Base-by-base conservation (phyloP, 64 coral and sea anemone species). In the Cladopsammia gracilis region DNA sequence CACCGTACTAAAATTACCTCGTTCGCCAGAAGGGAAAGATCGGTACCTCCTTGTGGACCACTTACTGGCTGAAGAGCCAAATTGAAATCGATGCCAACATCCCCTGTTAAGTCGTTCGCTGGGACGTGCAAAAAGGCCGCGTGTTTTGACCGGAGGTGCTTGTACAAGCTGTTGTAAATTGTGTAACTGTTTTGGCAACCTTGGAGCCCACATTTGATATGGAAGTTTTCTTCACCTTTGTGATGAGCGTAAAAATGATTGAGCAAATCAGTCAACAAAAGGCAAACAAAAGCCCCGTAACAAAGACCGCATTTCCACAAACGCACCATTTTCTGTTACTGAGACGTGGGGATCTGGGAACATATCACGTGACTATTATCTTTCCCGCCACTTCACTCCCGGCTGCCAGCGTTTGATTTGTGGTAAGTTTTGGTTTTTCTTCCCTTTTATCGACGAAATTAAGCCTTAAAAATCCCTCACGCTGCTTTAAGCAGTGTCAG, bases 221-320 rank as follows among this genome's bases (percentile, higher is more conserved):
- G 7, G 13, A 75, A 50, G 3, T 50, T 75, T 49, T 75, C 72
- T 75, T 75, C 45, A 75, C 48, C 9, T 49, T 75, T n/a, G 20
- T 75, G 72, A 12, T 75, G 72, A 19, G 48, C 14, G 48, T 75
- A 75, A 20, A 75, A 75, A 75, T 75, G 72, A 75, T 43, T 75
- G 46, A 75, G 72, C 7, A 50, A n/a, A 14, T 75, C 72, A 75
- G 43, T 75, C 14, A 75, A 75, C 13, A 75, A 75, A 50, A 75
- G 72, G 72, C 72, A 75, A n/a, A 75, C 20, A 75, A 75, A 75
- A 50, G 18, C 72, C 3, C 72, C 72, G 20, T 13, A 50, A 50
- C 44, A 75, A 13, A 75, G 72, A 10, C 72, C 26, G 45, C 72
- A 75, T n/a, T 75, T 75, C 72, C 14, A 73, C 15, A 75, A 18